These are phyloP conservation scores for Aptenodytes patagonicus DNA, from an alignment of 2,113 vertebrate genomes.

Conservation along the genomic window DNA sequence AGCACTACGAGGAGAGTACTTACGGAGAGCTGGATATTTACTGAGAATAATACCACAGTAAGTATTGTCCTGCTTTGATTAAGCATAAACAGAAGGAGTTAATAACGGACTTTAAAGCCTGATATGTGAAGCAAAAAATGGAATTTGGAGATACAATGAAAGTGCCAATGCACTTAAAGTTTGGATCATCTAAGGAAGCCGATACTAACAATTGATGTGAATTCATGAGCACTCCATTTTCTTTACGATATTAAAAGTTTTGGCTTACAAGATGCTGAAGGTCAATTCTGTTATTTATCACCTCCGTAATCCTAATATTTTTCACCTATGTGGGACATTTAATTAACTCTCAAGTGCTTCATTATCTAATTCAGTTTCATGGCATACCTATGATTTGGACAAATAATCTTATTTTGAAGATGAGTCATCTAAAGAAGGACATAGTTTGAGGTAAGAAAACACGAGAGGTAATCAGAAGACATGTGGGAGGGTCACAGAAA, in stretches of 20 bases:
- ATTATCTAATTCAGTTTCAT: not conserved
- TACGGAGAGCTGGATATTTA: not conserved
- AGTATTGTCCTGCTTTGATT: not conserved
- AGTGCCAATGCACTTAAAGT: not conserved
- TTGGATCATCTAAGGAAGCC: not conserved
- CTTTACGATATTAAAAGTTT: not conserved
- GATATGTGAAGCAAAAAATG: not conserved
- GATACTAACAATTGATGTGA: not conserved
- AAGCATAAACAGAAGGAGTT: not conserved
- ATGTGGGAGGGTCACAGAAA: not conserved
- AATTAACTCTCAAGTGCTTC: not conserved
- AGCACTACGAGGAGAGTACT: not conserved
- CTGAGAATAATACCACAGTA: not conserved
- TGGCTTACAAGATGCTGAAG: not conserved
- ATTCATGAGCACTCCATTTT: not conserved
- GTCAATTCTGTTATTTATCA: not conserved
- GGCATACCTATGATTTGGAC: not conserved
- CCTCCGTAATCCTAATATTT: not conserved
- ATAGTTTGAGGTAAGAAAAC: not conserved
- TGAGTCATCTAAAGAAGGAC: not conserved
- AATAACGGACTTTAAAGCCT: not conserved
- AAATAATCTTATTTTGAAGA: not conserved
- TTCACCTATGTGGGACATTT: not conserved
- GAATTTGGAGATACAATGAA: not conserved
- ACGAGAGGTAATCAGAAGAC: not conserved